Conservation (phyloP, 2,797 vertebrate species). For the Protosalanx chinensis region DNA sequence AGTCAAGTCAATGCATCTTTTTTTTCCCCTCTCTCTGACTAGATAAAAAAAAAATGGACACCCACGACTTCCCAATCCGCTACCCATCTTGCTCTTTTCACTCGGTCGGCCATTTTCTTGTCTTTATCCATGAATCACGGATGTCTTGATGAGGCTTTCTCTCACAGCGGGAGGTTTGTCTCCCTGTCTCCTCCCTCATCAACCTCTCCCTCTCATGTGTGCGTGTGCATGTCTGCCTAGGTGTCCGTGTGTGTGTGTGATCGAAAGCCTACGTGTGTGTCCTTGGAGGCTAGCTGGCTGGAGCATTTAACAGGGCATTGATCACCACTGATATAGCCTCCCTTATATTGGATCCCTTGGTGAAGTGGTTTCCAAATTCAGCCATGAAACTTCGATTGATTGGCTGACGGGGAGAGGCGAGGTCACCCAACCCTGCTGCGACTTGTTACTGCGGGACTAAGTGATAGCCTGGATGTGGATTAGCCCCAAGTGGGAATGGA, state of each 20-base stretch:
- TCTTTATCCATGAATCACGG: conserved; percentile 18
- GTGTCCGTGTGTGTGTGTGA: conserved; percentile 7
- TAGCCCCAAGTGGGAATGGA: background rate
- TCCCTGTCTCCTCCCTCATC: background rate
- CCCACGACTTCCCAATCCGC: no score
- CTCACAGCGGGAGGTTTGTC: conserved; percentile 9
- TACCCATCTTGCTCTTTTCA: background rate
- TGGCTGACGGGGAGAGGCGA: conserved; percentile 1
- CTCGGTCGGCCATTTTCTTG: conserved; percentile 43
- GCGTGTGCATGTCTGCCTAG: conserved; percentile 4
- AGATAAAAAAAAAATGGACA: no score
- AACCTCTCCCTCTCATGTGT: background rate
- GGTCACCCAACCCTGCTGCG: background rate
- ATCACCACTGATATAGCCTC: background rate
- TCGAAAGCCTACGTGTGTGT: conserved; percentile 13
- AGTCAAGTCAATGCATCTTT: conserved; percentile 24
- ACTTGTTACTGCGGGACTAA: conserved; percentile 6
- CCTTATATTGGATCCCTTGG: background rate
- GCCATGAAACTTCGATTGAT: conserved; percentile 19
- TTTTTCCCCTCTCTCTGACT: background rate
- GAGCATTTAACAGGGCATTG: background rate
- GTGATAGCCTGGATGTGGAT: background rate
- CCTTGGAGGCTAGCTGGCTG: background rate
- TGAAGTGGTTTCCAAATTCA: conserved; percentile 10
- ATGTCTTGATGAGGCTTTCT: conserved; percentile 24